These are phyloP conservation scores for Lymantria dispar DNA, from an alignment of 2,888 invertebrate genomes.

Conservation along the genomic window DNA sequence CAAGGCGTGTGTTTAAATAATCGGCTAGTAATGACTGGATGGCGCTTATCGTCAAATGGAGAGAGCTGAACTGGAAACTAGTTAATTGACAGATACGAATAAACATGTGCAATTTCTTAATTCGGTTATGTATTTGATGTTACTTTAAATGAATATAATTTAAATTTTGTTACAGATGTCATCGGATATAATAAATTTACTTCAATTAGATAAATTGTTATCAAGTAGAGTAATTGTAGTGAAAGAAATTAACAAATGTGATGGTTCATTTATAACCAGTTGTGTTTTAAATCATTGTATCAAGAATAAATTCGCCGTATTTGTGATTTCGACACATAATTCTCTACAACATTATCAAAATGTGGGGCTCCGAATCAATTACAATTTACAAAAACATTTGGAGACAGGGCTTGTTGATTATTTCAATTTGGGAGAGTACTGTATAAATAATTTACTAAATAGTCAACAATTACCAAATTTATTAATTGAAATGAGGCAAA, in stretches of 20 bases:
- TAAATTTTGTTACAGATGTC: slow-evolving; percentile 78
- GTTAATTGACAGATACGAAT: background rate
- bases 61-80: slow-evolving; percentile 11
- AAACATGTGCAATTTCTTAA: no score
- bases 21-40: slow-evolving; percentile 26
- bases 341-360: slow-evolving; percentile 88
- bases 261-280: slow-evolving; percentile 88
- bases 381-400: slow-evolving; percentile 82
- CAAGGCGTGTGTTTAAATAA: slow-evolving; percentile 25
- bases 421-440: slow-evolving; percentile 55
- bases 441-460: slow-evolving; percentile 40
- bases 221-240: slow-evolving; percentile 83
- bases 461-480: slow-evolving; percentile 59
- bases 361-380: slow-evolving; percentile 88
- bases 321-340: slow-evolving; percentile 87
- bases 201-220: slow-evolving; percentile 84
- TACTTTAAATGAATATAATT: background rate
- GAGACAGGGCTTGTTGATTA: slow-evolving; percentile 57
- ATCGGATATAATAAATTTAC: slow-evolving; percentile 82
- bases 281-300: slow-evolving; percentile 85
- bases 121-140: slow-evolving; percentile 1
- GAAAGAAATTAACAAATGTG: slow-evolving; percentile 86
- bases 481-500: slow-evolving; percentile 61
- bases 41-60: slow-evolving; percentile 32
- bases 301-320: slow-evolving; percentile 81